These are phyloP conservation scores for Psittacara wagleri DNA, from an alignment of 2,113 vertebrate species.

Conservation along the genomic window DNA sequence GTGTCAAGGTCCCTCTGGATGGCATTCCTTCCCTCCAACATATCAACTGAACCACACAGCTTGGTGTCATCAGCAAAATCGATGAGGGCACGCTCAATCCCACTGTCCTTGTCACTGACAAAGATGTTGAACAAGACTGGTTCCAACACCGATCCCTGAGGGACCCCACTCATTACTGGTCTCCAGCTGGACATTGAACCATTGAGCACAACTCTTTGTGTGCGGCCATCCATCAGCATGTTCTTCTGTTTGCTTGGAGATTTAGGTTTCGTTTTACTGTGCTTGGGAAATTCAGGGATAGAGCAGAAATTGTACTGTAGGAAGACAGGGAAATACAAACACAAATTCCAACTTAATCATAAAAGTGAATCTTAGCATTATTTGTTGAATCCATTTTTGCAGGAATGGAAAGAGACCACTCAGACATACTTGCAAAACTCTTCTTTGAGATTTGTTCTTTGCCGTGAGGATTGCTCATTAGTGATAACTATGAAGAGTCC, in stretches of 20 bases:
- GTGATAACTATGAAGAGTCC: background rate
- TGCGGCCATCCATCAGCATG: background rate
- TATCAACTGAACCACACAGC: too few species aligned
- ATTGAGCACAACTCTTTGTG: too few species aligned
- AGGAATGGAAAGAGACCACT: background rate
- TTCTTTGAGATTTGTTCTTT: background rate
- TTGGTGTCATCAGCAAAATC: too few species aligned
- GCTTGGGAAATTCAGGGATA: background rate
- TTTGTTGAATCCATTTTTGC: background rate
- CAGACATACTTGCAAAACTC: background rate
- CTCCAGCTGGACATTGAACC: too few species aligned
- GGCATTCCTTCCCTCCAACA: too few species aligned
- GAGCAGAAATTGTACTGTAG: background rate
- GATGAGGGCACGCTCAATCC: too few species aligned
- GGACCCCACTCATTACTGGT: too few species aligned
- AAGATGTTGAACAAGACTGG: too few species aligned
- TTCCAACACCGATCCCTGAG: too few species aligned
- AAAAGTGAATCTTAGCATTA: background rate
- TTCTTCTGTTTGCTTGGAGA: background rate
- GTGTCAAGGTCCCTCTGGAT: too few species aligned
- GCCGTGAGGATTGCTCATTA: background rate
- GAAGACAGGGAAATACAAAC: background rate
- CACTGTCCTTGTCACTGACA: too few species aligned
- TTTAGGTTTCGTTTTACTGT: background rate
- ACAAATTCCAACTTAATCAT: background rate